Conservation (phyloP, 2,888 invertebrate genomes). For the Cantharis nigra region DNA sequence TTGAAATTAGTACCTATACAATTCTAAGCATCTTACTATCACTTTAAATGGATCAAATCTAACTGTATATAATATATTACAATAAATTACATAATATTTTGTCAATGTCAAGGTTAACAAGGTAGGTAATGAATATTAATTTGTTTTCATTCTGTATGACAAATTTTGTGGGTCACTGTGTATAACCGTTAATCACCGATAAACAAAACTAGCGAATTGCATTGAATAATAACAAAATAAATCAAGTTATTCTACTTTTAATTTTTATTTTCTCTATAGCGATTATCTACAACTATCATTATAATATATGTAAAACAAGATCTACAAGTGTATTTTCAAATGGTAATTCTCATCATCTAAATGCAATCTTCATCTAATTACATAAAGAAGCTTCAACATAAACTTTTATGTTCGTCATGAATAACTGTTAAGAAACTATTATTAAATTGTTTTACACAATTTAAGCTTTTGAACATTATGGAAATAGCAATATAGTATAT, state of each 20-base stretch:
- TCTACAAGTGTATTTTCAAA: background rate
- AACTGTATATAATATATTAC: background rate
- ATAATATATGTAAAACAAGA: background rate
- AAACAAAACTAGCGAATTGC: background rate
- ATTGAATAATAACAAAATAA: background rate
- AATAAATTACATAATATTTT: background rate
- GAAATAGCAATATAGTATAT: background rate
- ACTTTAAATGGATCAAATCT: background rate
- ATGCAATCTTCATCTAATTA: background rate
- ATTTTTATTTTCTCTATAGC: background rate
- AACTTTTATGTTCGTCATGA: background rate
- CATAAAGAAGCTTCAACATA: background rate
- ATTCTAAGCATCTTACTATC: background rate
- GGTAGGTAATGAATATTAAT: background rate
- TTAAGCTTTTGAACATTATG: background rate
- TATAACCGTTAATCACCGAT: background rate
- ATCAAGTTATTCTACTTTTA: background rate
- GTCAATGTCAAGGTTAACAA: slow-evolving; percentile 2
- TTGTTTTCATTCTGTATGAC: background rate
- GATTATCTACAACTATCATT: background rate
- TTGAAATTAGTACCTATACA: background rate
- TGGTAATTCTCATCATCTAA: background rate
- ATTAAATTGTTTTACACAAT: background rate
- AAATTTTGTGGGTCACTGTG: background rate
- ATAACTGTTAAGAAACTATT: background rate